Conservation (phyloP, 2,888 invertebrate genomes). For the Ectemnius cavifrons region DNA sequence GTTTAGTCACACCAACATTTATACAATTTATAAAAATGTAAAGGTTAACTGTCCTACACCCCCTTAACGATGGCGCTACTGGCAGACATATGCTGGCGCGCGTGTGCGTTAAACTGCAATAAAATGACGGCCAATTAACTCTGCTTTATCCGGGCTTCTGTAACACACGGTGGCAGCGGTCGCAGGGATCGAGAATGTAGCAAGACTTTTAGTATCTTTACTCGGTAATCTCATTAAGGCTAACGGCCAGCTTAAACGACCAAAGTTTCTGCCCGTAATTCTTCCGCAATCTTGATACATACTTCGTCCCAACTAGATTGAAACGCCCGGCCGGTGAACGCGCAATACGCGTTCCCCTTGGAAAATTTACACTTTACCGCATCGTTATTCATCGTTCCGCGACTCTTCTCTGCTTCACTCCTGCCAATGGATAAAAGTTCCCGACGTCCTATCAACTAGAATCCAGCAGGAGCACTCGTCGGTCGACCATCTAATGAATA, state of each 20-base stretch:
- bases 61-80: no score
- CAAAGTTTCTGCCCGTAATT: slow-evolving; percentile 65
- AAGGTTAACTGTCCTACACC: no score
- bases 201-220: slow-evolving; percentile 32
- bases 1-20: no score
- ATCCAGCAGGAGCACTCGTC: no score
- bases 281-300: slow-evolving; percentile 61
- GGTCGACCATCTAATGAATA: no score
- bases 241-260: slow-evolving; percentile 66
- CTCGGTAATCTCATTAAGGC: slow-evolving; percentile 68
- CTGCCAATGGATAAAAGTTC: neutral
- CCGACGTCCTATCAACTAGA: no score
- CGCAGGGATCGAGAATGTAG: slow-evolving; percentile 19
- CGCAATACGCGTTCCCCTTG: slow-evolving; percentile 7
- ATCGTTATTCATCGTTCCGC: neutral
- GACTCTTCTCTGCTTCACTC: neutral
- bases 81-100: neutral
- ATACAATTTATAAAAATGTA: no score
- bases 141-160: slow-evolving; percentile 8
- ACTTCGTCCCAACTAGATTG: slow-evolving; percentile 20
- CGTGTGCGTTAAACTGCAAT: slow-evolving; percentile 9
- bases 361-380: slow-evolving; percentile 3
- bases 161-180: slow-evolving; percentile 8
- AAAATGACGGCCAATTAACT: slow-evolving; percentile 31
- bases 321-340: slow-evolving; percentile 21